Evolutionary conservation across 2,888 invertebrate genomes (phyloP), one percentile per base, ranked within the genome.

Genomic region (Dioctria rufipes): DNA sequence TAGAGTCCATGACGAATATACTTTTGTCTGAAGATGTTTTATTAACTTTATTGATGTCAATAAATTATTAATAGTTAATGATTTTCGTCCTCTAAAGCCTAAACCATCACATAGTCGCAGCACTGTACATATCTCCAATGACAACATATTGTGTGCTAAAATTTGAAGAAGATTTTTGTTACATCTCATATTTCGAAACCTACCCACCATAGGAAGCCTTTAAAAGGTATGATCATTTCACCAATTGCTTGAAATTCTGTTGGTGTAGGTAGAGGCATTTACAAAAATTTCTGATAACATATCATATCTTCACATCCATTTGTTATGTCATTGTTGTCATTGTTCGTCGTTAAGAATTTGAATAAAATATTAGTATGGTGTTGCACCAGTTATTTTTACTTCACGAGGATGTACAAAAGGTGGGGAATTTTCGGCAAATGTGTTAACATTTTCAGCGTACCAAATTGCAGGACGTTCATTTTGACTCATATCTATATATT

Each of bases 81-180:
- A 9, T 71, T 71, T 54, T 54, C 37, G n/a, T 42, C 51, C 37
- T 71, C 71, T 71, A 71, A 71, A 71, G 54, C 71, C 71, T 71
- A 71, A 71, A 71, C 71, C 71, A 51, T 40, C 71, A 71, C 71
- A 42, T 25, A 71, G 71, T 54, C 71, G 39, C 54, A 71, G 43
- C 13, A 71, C 71, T 40, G 39, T 71, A n/a, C n/a, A n/a, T n/a
- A 51, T 71, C 71, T 9, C 54, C 71, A 71, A 71, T 71, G 39
- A 43, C 71, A 71, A 40, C 71, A 71, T 42, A 54, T 54, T 71
- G 4, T 66, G 4, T 37, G 46, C 46, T 54, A n/a, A 54, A 3
- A 54, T 3, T 54, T 54, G 54, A 11, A 25, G 25, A 54, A 25
- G 25, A 54, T 54, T 54, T 54, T 54, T 54, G 3, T 3, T 2